Percentiles rank a stretch among this genome's conserved stretches.
phyloP scores from a whole-genome alignment of 2,888 invertebrate genomes.

The Selenia dentaria region DNA sequence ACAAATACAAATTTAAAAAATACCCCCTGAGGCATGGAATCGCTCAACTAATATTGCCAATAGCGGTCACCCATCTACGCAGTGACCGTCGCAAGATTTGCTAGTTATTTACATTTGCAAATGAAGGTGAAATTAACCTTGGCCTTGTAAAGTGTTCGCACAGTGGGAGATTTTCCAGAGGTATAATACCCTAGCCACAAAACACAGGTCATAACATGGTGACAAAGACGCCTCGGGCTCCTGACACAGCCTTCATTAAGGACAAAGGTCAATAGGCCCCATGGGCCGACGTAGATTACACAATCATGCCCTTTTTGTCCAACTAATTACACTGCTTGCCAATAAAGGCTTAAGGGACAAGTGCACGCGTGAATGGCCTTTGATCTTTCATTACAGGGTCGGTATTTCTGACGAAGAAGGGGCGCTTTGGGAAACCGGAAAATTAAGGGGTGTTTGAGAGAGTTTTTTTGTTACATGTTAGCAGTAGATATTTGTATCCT shows the following conservation, averaged over 20 bases:
- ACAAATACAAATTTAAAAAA: too few species aligned
- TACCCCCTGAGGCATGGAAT: too few species aligned
- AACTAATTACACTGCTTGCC: slow-evolving; percentile 52
- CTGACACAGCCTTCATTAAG: slow-evolving; percentile 67
- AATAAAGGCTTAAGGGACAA: slow-evolving; percentile 34
- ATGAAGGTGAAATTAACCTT: too few species aligned
- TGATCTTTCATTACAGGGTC: slow-evolving; percentile 33
- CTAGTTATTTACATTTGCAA: too few species aligned
- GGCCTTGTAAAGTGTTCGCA: slow-evolving; percentile 2
- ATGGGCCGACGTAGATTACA: slow-evolving; percentile 53
- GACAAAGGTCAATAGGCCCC: slow-evolving; percentile 64
- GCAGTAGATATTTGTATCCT: too few species aligned
- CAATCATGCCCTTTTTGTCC: slow-evolving; percentile 57
- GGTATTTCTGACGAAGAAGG: slow-evolving; percentile 19
- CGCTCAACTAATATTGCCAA: too few species aligned
- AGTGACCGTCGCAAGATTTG: too few species aligned
- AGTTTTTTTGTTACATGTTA: too few species aligned
- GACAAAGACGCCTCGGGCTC: slow-evolving; percentile 61
- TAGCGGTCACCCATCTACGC: too few species aligned
- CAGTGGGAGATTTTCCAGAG: not conserved
- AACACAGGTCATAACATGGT: slow-evolving; percentile 33
- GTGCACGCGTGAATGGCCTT: slow-evolving; percentile 29
- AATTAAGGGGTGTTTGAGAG: slow-evolving; percentile 4
- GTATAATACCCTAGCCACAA: slow-evolving; percentile 15
- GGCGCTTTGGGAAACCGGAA: slow-evolving; percentile 18